phyloP scores from a whole-genome alignment of 2,797 vertebrate genomes.

The Poecilia velifera region DNA sequence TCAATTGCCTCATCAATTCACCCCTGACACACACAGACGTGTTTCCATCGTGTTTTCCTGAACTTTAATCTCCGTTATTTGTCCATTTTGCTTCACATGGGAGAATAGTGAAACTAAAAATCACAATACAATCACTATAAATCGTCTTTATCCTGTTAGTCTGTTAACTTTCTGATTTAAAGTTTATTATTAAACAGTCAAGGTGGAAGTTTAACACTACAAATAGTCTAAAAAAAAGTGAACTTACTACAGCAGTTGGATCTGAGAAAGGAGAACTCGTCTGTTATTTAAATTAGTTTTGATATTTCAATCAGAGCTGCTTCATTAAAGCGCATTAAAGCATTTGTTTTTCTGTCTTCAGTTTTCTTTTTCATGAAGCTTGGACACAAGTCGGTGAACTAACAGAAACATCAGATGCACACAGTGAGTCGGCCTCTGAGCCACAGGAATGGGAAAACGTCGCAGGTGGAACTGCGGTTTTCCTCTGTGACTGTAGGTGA shows the following conservation, averaged over 20 bases:
- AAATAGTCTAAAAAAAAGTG: neutral
- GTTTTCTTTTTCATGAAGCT: neutral
- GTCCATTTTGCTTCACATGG: no score
- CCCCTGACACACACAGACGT: conserved; percentile 6
- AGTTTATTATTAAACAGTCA: neutral
- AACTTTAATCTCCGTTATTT: neutral
- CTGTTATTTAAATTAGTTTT: no score
- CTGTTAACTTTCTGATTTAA: neutral
- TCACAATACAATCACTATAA: neutral
- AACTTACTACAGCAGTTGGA: neutral
- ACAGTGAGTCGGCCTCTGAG: neutral
- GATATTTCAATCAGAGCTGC: neutral
- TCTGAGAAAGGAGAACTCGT: neutral
- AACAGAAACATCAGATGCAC: neutral
- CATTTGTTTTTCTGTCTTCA: neutral
- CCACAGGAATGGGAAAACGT: neutral
- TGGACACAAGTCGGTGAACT: neutral
- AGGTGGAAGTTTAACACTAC: neutral
- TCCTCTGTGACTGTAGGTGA: conserved; percentile 9
- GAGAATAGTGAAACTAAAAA: neutral
- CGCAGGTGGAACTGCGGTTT: neutral
- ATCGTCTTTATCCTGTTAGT: neutral
- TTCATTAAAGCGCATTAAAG: neutral
- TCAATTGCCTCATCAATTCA: conserved; percentile 33
- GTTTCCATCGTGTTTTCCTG: neutral